These are phyloP conservation scores for Pantherophis guttatus DNA, from an alignment of 2,113 vertebrate genomes.

Conservation along the genomic window DNA sequence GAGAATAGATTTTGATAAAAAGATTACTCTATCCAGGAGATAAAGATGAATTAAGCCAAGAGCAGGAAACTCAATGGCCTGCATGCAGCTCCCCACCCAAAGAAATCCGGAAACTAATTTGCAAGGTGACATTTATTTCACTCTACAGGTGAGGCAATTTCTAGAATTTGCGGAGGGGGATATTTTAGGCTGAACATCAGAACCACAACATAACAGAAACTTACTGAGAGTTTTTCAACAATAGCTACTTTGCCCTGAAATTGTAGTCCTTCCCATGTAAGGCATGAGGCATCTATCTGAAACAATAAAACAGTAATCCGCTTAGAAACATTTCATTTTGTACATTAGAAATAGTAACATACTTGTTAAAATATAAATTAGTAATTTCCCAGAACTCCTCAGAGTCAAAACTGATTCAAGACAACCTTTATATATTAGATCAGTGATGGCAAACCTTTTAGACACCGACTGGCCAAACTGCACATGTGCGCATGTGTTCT, in stretches of 20 bases:
- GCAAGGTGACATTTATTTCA: background rate
- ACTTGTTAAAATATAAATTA: background rate
- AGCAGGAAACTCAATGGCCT: background rate
- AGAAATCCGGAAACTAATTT: background rate
- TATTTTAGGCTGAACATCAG: background rate
- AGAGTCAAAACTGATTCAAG: background rate
- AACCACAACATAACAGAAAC: conserved; percentile 39
- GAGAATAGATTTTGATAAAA: background rate
- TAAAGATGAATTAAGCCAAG: background rate
- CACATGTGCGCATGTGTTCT: too few relatives aligned
- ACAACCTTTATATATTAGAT: background rate
- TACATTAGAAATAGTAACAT: background rate
- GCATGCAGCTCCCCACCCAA: background rate
- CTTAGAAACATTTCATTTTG: background rate
- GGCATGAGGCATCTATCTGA: conserved; percentile 95
- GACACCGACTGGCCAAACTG: too few relatives aligned
- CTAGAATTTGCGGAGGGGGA: background rate
- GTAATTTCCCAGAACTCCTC: background rate
- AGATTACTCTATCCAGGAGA: background rate
- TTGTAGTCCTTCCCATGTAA: conserved; percentile 98
- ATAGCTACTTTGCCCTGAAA: conserved; percentile 97
- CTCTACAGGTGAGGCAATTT: background rate
- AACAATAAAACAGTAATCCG: conserved; percentile 24
- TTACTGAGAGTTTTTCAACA: conserved; percentile 95
- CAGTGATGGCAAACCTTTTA: too few relatives aligned